These are phyloP conservation scores for Coreoperca whiteheadi DNA, from an alignment of 2,113 vertebrate species.

Conservation along the genomic window DNA sequence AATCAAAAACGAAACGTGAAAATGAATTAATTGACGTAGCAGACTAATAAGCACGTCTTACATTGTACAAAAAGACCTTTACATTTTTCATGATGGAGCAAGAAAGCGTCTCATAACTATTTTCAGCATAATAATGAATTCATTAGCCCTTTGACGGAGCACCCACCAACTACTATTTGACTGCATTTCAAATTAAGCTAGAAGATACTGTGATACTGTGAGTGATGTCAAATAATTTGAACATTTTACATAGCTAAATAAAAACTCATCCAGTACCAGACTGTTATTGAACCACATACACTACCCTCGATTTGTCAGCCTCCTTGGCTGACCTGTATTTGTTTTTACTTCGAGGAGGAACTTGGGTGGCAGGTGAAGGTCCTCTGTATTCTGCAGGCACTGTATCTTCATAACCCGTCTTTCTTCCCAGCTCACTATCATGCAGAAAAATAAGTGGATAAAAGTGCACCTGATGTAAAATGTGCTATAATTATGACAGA, in stretches of 20 bases:
- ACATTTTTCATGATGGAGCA: background rate
- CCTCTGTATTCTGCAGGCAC: background rate
- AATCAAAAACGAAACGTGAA: background rate
- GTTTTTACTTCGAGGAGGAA: constrained; percentile 20
- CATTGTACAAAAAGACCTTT: background rate
- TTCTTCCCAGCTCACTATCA: constrained; percentile 33
- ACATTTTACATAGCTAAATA: background rate
- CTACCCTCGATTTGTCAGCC: constrained; percentile 61
- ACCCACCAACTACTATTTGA: background rate
- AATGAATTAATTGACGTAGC: background rate
- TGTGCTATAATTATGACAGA: background rate
- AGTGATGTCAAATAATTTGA: too few relatives aligned
- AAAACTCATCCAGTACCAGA: background rate
- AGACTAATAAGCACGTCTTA: background rate
- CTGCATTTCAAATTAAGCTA: background rate
- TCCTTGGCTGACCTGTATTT: constrained; percentile 46
- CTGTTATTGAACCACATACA: background rate
- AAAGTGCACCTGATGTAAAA: background rate
- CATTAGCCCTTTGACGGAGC: background rate
- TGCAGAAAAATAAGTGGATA: background rate
- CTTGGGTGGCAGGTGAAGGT: background rate
- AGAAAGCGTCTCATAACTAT: background rate
- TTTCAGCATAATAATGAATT: constrained; percentile 5
- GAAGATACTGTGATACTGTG: too few relatives aligned
- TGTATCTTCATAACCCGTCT: background rate